Evolutionary conservation across 1,140 invertebrate genomes (phyloP).

Genomic region (Bombus cullumanus): DNA sequence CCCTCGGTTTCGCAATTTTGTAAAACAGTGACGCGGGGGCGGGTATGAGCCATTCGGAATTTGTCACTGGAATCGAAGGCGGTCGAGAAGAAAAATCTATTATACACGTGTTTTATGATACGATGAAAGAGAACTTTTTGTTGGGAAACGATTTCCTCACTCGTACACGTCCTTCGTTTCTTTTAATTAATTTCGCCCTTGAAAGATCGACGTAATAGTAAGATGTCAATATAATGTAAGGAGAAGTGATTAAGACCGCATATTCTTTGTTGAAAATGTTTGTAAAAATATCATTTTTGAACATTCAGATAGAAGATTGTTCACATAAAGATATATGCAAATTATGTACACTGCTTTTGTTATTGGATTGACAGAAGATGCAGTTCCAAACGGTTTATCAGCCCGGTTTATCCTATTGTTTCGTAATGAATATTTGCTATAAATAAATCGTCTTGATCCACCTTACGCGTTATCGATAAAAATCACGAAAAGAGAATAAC

Average conservation of each 20-base stretch:
- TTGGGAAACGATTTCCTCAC: background rate
- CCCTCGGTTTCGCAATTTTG: slow-evolving; percentile 22
- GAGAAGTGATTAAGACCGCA: background rate
- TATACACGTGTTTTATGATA: too few relatives aligned
- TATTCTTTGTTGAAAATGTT: background rate
- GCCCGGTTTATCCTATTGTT: background rate
- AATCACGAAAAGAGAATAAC: background rate
- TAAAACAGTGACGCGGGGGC: background rate
- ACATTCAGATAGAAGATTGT: background rate
- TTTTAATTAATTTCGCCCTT: too few relatives aligned
- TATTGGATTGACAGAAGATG: background rate
- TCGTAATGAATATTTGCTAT: background rate
- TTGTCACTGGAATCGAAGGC: background rate
- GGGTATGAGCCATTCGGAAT: background rate
- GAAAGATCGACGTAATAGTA: too few relatives aligned
- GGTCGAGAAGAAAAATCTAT: background rate
- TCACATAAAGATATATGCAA: background rate
- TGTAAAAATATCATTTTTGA: background rate
- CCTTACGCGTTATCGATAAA: background rate
- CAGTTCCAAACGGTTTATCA: too few relatives aligned
- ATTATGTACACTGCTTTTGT: background rate
- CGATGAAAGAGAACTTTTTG: background rate
- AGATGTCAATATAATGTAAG: background rate
- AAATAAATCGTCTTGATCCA: background rate
- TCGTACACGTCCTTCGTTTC: background rate